Conservation (phyloP, 2,888 invertebrate genomes). For the Bimastos eiseni region DNA sequence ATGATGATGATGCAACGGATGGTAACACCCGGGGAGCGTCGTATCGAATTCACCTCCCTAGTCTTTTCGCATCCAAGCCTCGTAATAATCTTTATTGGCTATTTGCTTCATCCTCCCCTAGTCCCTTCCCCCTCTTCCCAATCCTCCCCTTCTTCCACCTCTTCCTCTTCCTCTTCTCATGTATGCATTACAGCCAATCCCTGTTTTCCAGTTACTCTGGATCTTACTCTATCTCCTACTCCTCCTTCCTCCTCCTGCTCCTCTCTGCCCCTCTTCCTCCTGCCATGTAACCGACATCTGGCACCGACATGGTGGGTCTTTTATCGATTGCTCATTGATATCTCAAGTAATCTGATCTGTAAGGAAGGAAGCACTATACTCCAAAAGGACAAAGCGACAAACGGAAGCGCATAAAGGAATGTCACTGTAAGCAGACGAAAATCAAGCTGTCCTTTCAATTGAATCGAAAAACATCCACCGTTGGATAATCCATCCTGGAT, state of each 20-base stretch:
- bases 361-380: not conserved
- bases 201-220: not conserved
- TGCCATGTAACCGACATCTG: not conserved
- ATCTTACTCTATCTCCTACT: not conserved
- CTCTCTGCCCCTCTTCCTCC: not conserved
- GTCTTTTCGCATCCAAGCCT: not conserved
- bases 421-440: not conserved
- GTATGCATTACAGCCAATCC: not conserved
- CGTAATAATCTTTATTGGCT: slow-evolving; percentile 1
- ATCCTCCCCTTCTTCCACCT: not conserved
- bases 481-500: no score
- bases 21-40: not conserved
- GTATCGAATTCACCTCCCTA: not conserved
- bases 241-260: not conserved
- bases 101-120: not conserved
- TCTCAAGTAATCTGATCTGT: not conserved
- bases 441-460: not conserved
- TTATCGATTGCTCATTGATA: not conserved
- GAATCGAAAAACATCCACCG: not conserved
- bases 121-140: not conserved
- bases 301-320: not conserved
- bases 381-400: not conserved
- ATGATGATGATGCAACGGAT: not conserved
- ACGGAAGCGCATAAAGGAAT: not conserved
- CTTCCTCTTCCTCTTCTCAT: not conserved